Evolutionary conservation across 2,797 vertebrate genomes (phyloP).

Genomic region (Lepilemur ruficaudatus): DNA sequence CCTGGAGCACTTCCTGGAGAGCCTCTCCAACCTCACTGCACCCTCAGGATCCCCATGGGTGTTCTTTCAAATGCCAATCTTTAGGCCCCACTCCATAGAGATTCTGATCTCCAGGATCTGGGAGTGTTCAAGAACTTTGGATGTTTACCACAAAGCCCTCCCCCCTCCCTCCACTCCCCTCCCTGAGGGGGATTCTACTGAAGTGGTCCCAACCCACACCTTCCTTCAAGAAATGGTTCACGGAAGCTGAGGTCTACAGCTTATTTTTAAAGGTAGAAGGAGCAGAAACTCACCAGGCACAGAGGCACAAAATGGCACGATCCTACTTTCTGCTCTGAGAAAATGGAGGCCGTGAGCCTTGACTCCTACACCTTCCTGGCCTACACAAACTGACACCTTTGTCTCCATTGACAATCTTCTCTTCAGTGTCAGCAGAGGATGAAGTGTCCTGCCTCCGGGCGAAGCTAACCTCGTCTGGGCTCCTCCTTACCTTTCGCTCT

Average conservation of each 20-base stretch:
- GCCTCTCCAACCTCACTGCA: background rate
- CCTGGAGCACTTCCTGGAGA: background rate
- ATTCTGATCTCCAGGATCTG: background rate
- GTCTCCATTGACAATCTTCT: background rate
- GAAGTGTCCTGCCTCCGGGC: background rate
- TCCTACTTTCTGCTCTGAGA: background rate
- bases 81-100: background rate
- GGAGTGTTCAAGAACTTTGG: background rate
- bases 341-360: background rate
- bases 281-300: background rate
- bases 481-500: background rate
- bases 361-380: background rate
- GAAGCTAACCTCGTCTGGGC: background rate
- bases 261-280: background rate
- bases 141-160: background rate
- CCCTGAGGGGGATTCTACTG: background rate
- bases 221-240: background rate
- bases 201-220: background rate
- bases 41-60: background rate
- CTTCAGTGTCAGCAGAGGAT: background rate
- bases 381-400: background rate
- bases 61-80: conserved; percentile 32
- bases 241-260: background rate
- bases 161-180: accelerated
- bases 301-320: background rate